Evolutionary conservation across 2,113 vertebrate species (phyloP).

Genomic region (Ginglymostoma cirratum): DNA sequence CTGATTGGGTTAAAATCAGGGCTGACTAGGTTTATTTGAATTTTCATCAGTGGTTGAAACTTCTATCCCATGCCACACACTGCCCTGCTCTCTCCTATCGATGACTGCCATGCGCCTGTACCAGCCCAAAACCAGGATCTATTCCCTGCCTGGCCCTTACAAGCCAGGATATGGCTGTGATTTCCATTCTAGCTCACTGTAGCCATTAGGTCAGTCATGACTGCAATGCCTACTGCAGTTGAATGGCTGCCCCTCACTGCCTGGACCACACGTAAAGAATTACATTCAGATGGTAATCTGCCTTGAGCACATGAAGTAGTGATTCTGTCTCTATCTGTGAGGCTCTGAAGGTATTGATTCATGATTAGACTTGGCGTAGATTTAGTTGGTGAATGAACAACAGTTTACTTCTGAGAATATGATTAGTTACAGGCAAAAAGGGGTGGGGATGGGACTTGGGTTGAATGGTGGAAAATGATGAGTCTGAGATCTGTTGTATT

Average conservation of each 20-base stretch:
- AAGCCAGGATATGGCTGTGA: not conserved
- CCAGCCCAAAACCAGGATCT: not conserved
- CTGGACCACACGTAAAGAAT: not conserved
- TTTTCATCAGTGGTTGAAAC: not conserved
- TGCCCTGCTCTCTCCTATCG: not conserved
- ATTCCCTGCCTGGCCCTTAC: not conserved
- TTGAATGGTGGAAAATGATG: not conserved
- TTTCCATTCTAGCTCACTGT: not conserved
- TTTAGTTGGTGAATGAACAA: not conserved
- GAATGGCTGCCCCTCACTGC: not conserved
- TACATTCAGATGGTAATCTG: not conserved
- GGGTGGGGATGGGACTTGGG: not conserved
- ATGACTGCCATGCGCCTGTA: not conserved
- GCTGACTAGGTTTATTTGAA: not conserved
- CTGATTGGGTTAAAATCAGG: not conserved
- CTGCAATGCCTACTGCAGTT: conserved; percentile 14
- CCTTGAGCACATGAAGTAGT: not conserved
- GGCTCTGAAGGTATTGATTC: not conserved
- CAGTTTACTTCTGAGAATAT: not conserved
- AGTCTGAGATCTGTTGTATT: not conserved
- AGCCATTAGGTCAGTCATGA: conserved; percentile 34
- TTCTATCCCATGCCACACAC: not conserved
- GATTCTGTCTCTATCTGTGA: not conserved
- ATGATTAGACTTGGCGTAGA: not conserved
- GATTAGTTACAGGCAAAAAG: not conserved